phyloP scores from a whole-genome alignment of 2,113 vertebrate genomes.

The Podarcis cretensis region DNA sequence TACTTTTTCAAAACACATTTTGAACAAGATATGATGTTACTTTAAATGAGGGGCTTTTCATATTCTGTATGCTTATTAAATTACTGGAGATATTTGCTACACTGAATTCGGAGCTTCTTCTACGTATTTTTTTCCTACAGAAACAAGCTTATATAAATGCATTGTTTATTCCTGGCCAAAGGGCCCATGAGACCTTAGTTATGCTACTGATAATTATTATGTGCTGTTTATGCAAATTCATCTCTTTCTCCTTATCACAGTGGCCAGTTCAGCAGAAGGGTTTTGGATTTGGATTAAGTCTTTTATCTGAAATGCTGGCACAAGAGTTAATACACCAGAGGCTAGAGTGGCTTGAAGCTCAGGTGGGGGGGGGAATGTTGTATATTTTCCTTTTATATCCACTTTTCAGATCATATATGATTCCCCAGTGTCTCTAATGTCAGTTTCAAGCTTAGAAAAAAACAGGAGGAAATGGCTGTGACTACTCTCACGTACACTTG shows the following conservation, averaged over 20 bases:
- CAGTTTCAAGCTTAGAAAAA: background rate
- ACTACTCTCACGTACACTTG: background rate
- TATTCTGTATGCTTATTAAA: background rate
- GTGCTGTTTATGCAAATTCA: constrained; percentile 6
- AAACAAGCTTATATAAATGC: constrained; percentile 14
- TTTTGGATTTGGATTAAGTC: constrained; percentile 19
- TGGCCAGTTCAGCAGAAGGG: background rate
- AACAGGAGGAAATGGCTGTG: background rate
- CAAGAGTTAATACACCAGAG: background rate
- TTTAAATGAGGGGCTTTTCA: background rate
- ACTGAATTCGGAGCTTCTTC: background rate
- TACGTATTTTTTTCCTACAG: background rate
- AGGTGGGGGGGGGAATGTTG: background rate
- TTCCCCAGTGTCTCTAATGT: background rate
- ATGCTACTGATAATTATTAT: background rate
- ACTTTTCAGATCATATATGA: background rate
- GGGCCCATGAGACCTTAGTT: background rate
- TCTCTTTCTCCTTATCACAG: constrained; percentile 1
- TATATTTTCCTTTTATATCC: background rate
- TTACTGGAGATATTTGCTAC: background rate
- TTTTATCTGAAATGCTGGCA: constrained; percentile 16
- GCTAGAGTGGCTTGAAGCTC: background rate
- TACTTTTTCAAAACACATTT: background rate
- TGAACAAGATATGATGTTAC: background rate
- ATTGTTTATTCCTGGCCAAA: background rate